Evolutionary conservation across 2,113 vertebrate species (phyloP), one percentile per base, ranked within the genome.

Genomic region (Aegotheles bennettii): DNA sequence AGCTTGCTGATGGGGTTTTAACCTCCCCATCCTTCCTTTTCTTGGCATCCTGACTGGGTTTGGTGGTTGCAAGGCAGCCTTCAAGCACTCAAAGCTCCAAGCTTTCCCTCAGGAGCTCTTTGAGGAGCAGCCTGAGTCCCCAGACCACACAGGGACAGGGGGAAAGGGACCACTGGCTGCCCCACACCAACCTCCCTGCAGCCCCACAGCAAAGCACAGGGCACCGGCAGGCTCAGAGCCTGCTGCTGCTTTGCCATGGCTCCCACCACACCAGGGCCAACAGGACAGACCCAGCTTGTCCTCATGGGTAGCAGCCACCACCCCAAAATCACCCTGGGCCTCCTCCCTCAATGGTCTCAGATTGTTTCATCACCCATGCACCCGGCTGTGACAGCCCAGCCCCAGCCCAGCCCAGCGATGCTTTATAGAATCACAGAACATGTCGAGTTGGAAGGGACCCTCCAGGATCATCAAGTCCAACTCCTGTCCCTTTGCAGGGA

Each of bases 331-430:
- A n/a, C 20, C 28, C 1, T 0, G 15, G 33, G 47, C 38, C 83
- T 64, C 23, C 53, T 61, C 77, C 35, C 4, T 1, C 43, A 33
- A 3, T 4, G 18, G 10, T 12, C 24, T 12, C 3, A 2, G 13
- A 3, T 26, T 13, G 3, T 80, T 68, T 73, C 48, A 23, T 33
- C 68, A 5, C 28, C 2, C 1, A 71, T n/a, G 21, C 7, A 2
- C 47, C n/a, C 5, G 13, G 18, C 21, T 77, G 36, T 38, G 63
- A 19, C 63, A 77, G 64, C 48, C 17, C 2, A 1, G 24, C 23
- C 47, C 17, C 38, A 43, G 57, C 28, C 47, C 0, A 0, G n/a
- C 35, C 7, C 68, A 45, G 25, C 0, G 54, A 24, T 14, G 16
- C 29, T 84, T 33, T 4, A 26, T n/a, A n/a, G n/a, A n/a, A n/a